phyloP scores from a whole-genome alignment of 2,888 invertebrate species.

The Gymnoscelis rufifasciata region DNA sequence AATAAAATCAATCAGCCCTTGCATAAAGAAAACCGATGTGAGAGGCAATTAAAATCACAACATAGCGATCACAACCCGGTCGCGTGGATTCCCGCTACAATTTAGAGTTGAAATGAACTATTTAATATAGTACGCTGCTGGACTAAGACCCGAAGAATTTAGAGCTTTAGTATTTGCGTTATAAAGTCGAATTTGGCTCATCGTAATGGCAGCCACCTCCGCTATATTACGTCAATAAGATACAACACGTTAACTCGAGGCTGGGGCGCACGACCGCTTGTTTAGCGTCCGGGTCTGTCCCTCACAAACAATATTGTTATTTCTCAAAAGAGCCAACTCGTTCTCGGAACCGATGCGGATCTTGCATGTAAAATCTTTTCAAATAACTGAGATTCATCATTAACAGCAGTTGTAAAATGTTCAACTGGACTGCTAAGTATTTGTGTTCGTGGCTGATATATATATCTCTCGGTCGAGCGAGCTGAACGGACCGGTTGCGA shows the following conservation, averaged over 20 bases:
- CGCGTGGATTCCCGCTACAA: slow-evolving; percentile 76
- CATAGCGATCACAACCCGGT: slow-evolving; percentile 68
- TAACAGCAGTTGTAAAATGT: slow-evolving; percentile 31
- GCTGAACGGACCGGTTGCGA: slow-evolving; percentile 71
- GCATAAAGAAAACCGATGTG: slow-evolving; percentile 52
- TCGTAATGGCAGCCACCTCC: slow-evolving; percentile 54
- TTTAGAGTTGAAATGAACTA: slow-evolving; percentile 72
- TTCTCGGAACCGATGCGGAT: slow-evolving; percentile 46
- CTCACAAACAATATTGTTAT: slow-evolving; percentile 45
- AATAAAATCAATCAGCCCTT: slow-evolving; percentile 31
- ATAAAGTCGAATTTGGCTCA: slow-evolving; percentile 61
- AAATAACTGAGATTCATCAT: slow-evolving; percentile 15
- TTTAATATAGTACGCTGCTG: slow-evolving; percentile 71
- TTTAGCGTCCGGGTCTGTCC: slow-evolving; percentile 73
- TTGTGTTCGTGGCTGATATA: slow-evolving; percentile 47
- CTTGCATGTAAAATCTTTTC: slow-evolving; percentile 28
- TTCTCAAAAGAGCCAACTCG: slow-evolving; percentile 25
- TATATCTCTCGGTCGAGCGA: slow-evolving; percentile 64
- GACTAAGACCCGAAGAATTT: slow-evolving; percentile 54
- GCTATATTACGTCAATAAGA: slow-evolving; percentile 74
- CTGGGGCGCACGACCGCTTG: slow-evolving; percentile 62
- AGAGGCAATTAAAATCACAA: slow-evolving; percentile 52
- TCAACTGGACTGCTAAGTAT: slow-evolving; percentile 48
- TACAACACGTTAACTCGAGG: slow-evolving; percentile 71
- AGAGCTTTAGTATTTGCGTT: slow-evolving; percentile 40